Base-by-base conservation (phyloP, 2,888 invertebrate species). In the Dromius quadrimaculatus region DNA sequence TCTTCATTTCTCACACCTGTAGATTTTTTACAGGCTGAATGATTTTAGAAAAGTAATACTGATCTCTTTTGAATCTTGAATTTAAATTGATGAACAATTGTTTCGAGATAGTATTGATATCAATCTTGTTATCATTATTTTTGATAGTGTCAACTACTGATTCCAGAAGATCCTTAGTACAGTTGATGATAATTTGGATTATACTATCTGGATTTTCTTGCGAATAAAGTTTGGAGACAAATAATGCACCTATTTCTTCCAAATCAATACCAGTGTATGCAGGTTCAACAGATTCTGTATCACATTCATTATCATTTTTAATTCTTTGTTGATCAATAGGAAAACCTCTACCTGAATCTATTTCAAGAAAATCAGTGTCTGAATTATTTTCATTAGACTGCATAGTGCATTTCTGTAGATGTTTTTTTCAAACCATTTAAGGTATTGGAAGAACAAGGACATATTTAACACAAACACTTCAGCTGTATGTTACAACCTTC, bases 21-120 rank as follows among this genome's bases (percentile, higher is more conserved):
- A 41, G 41, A 41, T 41, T 41, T 41, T 41, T 41, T 41, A 41
- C 41, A 41, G 41, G 41, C 15, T 41, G 41, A 13, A 41, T 13
- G 15, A 41, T 41, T 41, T 43, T 43, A 15, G 43, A 43, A 2
- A 1, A 3, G 19, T 15, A 43, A 43, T 43, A 43, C 15, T 17
- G 43, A 43, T 43, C 9, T 43, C 43, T 43, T 17, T 43, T 43
- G 17, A 17, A 43, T 43, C 19, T 43, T 15, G 43, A 17, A 15
- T 17, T 43, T 15, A 43, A 43, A 43, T 15, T 41, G n/a, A 15
- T 13, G 15, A 41, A 43, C 2, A 43, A 1, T 17, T 15, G 13
- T 43, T 43, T 3, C 19, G 19, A 43, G 15, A 43, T 43, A 43
- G 15, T 43, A 9, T 17, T 15, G 3, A 28, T 28, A 28, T 28